phyloP scores from a whole-genome alignment of 92 coral and sea anemone genomes.

The Porites cylindrica region DNA sequence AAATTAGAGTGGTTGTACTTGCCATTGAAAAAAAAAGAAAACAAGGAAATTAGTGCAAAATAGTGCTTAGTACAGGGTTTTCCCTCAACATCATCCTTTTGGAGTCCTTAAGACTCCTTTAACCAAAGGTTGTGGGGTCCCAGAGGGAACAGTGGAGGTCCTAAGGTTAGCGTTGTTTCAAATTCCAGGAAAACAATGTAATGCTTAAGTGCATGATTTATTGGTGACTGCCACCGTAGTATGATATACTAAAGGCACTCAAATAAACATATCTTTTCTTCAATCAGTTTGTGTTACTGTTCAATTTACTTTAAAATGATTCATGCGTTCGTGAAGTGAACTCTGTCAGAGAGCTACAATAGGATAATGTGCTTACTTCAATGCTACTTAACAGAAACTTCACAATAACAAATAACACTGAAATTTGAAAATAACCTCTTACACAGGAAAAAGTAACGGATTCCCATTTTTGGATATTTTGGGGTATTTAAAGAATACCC shows the following conservation, averaged over 20 bases:
- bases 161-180: neutral
- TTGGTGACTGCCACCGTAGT: neutral
- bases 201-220: neutral
- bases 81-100: slow-evolving; percentile 1
- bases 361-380: slow-evolving; percentile 5
- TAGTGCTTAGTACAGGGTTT: neutral
- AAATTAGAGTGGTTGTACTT: too few species aligned
- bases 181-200: slow-evolving; percentile 12
- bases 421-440: neutral
- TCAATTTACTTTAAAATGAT: too few species aligned
- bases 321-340: neutral
- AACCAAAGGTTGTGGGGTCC: neutral
- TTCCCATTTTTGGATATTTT: too few species aligned
- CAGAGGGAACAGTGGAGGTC: slow-evolving; percentile 1
- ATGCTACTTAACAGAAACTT: neutral
- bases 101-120: slow-evolving; percentile 11
- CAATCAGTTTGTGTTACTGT: neutral
- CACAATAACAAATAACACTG: neutral
- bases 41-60: too few species aligned
- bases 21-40: too few species aligned
- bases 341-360: neutral
- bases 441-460: too few species aligned
- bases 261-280: neutral
- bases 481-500: too few species aligned
- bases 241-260: neutral